phyloP scores from a whole-genome alignment of 2,888 invertebrate species.

The Geotrupes spiniger region DNA sequence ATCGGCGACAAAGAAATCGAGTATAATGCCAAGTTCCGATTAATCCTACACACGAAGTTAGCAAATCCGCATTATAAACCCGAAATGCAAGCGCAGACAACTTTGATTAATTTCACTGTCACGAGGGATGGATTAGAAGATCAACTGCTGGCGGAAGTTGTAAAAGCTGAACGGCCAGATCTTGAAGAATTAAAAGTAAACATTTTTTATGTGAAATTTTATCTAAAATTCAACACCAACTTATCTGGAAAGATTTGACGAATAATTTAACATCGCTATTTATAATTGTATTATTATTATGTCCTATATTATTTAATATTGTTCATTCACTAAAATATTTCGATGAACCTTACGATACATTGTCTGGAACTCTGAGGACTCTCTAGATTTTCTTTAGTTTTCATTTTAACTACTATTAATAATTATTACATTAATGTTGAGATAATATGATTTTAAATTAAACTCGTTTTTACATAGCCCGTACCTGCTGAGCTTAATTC shows the following conservation, averaged over 20 bases:
- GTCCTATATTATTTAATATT: neutral
- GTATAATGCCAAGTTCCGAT: conserved; percentile 80
- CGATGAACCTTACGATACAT: too few species aligned
- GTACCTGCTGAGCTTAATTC: too few species aligned
- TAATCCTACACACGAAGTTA: conserved; percentile 91
- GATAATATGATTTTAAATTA: too few species aligned
- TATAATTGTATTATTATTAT: neutral
- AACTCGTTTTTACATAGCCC: too few species aligned
- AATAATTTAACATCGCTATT: neutral
- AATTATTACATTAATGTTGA: too few species aligned
- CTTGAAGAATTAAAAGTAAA: conserved; percentile 82
- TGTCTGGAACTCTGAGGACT: too few species aligned
- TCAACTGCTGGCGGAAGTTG: conserved; percentile 92
- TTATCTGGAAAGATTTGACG: neutral
- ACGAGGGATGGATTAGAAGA: conserved; percentile 95
- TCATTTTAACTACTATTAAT: too few species aligned
- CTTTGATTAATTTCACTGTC: conserved; percentile 95
- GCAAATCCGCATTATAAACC: conserved; percentile 98
- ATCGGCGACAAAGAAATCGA: conserved; percentile 97
- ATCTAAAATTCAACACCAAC: conserved; percentile 1
- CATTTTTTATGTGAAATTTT: conserved; percentile 11
- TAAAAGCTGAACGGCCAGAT: conserved; percentile 95
- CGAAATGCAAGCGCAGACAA: conserved; percentile 98
- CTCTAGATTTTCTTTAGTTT: too few species aligned
- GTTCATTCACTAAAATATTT: too few species aligned